Evolutionary conservation across 2,797 vertebrate species (phyloP).

Genomic region (Ciconia nigra): DNA sequence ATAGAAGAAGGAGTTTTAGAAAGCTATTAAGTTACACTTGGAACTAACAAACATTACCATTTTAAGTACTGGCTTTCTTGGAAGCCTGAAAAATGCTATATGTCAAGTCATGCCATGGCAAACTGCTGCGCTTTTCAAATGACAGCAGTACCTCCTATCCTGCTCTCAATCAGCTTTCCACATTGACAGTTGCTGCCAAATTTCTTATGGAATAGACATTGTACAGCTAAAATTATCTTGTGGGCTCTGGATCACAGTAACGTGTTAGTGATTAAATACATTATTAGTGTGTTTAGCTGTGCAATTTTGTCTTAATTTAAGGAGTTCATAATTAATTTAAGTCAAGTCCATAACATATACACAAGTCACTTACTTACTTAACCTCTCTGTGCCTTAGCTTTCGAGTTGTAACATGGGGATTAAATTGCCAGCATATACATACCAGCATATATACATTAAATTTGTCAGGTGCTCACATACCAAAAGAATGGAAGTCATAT

Average conservation of each 20-base stretch:
- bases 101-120: background rate
- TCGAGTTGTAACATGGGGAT: background rate
- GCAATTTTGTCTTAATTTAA: background rate
- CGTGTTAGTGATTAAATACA: background rate
- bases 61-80: background rate
- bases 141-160: background rate
- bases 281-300: background rate
- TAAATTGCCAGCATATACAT: background rate
- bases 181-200: background rate
- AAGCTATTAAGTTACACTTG: background rate
- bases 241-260: background rate
- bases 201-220: background rate
- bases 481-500: background rate
- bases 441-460: background rate
- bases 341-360: background rate
- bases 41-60: background rate
- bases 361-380: background rate
- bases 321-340: background rate
- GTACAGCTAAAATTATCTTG: background rate
- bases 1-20: background rate
- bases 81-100: background rate
- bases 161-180: background rate
- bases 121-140: background rate
- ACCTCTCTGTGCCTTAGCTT: background rate
- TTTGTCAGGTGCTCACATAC: background rate